phyloP scores from a whole-genome alignment of 2,113 vertebrate genomes.

The Lathamus discolor region DNA sequence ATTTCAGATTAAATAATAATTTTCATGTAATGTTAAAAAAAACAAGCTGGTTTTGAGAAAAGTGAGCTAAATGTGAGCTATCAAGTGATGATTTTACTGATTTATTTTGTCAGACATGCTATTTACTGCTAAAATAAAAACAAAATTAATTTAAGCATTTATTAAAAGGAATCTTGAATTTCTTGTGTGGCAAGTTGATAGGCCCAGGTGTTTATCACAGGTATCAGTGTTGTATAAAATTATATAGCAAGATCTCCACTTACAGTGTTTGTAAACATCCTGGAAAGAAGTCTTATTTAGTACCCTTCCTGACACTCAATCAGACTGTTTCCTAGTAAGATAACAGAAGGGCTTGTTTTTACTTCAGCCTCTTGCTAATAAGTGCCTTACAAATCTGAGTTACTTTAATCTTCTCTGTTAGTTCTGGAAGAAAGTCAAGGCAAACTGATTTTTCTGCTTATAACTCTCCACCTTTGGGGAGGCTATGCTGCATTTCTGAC shows the following conservation, averaged over 20 bases:
- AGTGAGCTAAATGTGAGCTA: not conserved
- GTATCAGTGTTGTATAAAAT: not conserved
- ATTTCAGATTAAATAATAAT: not conserved
- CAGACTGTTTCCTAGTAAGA: not conserved
- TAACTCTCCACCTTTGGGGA: not conserved
- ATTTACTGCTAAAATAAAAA: not conserved
- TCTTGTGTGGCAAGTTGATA: not conserved
- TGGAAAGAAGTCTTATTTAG: not conserved
- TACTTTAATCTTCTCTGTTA: not conserved
- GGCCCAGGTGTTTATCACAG: not conserved
- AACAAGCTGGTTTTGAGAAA: not conserved
- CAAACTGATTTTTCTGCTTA: not conserved
- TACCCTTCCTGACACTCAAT: not conserved
- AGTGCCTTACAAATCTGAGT: not conserved
- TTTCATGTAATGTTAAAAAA: not conserved
- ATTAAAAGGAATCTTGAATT: not conserved
- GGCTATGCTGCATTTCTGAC: not conserved
- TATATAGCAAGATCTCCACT: not conserved
- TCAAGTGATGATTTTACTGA: not conserved
- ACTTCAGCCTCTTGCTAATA: not conserved
- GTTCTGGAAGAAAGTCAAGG: not conserved
- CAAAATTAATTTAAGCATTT: not conserved
- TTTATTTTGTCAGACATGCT: not conserved
- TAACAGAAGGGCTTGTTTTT: not conserved
- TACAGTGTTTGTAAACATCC: not conserved